phyloP scores from a whole-genome alignment of 2,888 invertebrate genomes.

The Orthosia gracilis region DNA sequence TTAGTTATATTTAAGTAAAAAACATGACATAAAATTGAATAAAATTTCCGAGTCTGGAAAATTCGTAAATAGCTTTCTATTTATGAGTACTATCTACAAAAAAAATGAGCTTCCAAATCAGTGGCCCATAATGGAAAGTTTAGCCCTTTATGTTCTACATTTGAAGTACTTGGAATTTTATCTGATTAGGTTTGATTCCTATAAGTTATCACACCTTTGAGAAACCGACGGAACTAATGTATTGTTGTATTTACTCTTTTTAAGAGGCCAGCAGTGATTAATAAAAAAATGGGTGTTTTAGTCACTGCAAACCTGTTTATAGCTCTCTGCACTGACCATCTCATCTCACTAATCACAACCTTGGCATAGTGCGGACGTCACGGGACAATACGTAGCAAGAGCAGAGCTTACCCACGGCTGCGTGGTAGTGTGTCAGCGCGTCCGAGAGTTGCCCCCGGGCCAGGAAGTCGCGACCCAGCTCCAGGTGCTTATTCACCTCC shows the following conservation, averaged over 20 bases:
- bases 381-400: conserved; percentile 24
- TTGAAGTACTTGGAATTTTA: conserved; percentile 18
- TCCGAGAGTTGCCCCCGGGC: conserved; percentile 98
- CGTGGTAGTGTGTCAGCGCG: conserved; percentile 99
- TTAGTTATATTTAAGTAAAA: no score
- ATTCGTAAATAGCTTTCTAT: no score
- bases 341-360: background rate
- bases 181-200: conserved; percentile 21
- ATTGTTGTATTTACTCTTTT: background rate
- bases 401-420: conserved; percentile 96
- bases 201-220: background rate
- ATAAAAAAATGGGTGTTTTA: background rate
- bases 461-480: conserved; percentile 97
- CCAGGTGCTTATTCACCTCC: conserved; percentile 98
- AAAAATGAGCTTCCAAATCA: no score
- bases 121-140: no score
- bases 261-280: background rate
- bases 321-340: background rate
- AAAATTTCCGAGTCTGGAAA: no score
- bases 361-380: background rate
- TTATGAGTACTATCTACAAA: no score
- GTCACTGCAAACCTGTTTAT: conserved; percentile 1
- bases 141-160: background rate
- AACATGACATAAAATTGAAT: no score
- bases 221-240: background rate